Base-by-base conservation (phyloP, 1,140 invertebrate species). In the Trichonephila inaurata region DNA sequence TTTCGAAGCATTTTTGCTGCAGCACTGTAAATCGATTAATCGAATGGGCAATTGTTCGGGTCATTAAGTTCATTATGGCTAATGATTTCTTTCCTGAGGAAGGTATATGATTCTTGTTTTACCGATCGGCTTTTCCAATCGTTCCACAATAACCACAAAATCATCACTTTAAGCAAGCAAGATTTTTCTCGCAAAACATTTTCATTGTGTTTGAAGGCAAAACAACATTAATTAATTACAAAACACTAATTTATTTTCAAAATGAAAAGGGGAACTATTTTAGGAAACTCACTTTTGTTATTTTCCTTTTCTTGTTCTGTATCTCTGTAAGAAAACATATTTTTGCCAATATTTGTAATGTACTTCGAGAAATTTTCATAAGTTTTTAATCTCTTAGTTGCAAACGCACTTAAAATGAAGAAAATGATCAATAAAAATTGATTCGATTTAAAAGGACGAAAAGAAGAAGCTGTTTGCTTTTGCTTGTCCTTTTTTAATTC, bases 61-160 rank as follows among this genome's bases (percentile, higher is more conserved):
- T 72, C 66, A 72, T 89, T 89, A 64, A 89, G 88, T 89, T 89
- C 88, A 89, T 89, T 89, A 89, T 72, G 44, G 64, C n/a, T 89
- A 89, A 89, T 72, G 88, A 28, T 40, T 72, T 60, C 60, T 89
- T 89, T 69, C 19, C 8, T 21, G 33, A 24, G 44, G 6, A 51
- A 62, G 18, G 85, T n/a, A 10, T 24, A 40, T 64, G 60, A 66
- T 87, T 61, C 24, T 60, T 40, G 85, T 87, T 87, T 66, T 19
- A 2, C 64, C 10, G 19, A 24, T 10, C 21, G 64, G n/a, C 3
- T 21, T 10, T 64, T 0, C 18, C 33, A 40, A 51, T 7, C 51
- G 5, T 21, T n/a, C n/a, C 64, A n/a, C 19, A 8, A 8, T 66
- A 10, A n/a, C n/a, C 64, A n/a, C 64, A 66, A 24, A 8, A 21